Conservation (phyloP, 2,113 vertebrate species). For the human region DNA sequence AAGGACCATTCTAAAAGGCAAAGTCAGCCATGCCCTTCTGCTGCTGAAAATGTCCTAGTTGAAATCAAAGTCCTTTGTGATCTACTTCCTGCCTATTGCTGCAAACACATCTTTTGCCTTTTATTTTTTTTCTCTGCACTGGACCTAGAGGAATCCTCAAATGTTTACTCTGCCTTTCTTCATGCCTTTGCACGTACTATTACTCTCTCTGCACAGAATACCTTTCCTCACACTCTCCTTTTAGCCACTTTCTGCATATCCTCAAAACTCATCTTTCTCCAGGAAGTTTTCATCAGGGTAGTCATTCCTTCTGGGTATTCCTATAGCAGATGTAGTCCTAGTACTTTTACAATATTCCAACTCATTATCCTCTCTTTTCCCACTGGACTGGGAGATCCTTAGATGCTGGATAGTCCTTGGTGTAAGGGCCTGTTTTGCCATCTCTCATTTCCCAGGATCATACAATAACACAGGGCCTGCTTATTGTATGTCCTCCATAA, state of each 20-base stretch:
- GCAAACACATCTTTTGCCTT: not conserved
- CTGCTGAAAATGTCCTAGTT: not conserved
- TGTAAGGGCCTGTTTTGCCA: not conserved
- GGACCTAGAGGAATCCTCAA: not conserved
- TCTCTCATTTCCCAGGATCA: not conserved
- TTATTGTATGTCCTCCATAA: not conserved
- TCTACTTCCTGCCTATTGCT: not conserved
- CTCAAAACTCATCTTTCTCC: not conserved
- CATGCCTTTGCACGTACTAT: not conserved
- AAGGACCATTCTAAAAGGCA: not conserved
- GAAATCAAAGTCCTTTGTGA: not conserved
- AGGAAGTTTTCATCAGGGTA: not conserved
- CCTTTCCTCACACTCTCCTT: not conserved
- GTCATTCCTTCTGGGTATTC: not conserved
- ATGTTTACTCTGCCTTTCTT: not conserved
- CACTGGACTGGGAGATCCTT: not conserved
- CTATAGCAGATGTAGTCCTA: not conserved
- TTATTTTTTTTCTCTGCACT: not conserved
- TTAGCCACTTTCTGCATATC: not conserved
- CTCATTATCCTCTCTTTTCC: not conserved
- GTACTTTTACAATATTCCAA: not conserved
- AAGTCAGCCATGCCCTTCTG: rapidly evolving
- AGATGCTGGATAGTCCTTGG: not conserved
- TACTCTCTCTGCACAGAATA: not conserved
- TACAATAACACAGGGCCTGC: not conserved